Percentiles rank a stretch among this genome's conserved stretches.
Evolutionary conservation across 2,888 invertebrate genomes (phyloP).

Genomic region (Scotopteryx bipunctaria): DNA sequence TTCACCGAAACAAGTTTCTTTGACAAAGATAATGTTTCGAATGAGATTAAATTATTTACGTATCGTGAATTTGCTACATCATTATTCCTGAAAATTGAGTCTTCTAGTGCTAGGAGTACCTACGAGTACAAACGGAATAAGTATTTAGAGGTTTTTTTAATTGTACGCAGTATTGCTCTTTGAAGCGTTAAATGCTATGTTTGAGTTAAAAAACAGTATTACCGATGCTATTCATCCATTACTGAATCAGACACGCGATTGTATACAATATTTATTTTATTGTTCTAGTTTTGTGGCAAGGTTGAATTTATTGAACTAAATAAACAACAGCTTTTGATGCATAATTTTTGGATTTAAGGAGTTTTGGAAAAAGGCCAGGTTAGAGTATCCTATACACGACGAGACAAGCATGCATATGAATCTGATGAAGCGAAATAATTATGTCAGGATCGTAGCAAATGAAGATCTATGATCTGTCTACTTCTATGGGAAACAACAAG

Average conservation of each 20-base stretch:
- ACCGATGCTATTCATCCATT: background rate
- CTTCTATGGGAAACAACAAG: too few species aligned
- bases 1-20: background rate
- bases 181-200: too few species aligned
- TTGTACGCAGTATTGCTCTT: too few species aligned
- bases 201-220: background rate
- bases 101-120: background rate
- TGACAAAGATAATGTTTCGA: background rate
- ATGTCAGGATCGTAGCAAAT: too few species aligned
- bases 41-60: background rate
- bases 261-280: background rate
- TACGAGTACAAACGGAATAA: background rate
- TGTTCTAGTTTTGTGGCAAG: constrained; percentile 15
- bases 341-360: too few species aligned
- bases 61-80: too few species aligned
- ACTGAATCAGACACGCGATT: constrained; percentile 8
- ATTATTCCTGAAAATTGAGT: too few species aligned
- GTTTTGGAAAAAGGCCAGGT: too few species aligned
- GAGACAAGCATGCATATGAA: too few species aligned
- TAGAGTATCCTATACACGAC: too few species aligned
- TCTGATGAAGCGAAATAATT: too few species aligned
- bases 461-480: too few species aligned
- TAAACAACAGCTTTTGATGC: background rate
- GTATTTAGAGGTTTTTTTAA: background rate
- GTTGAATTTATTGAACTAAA: background rate